Conservation (phyloP, 2,797 vertebrate species). For the Pelochelys cantorii region DNA sequence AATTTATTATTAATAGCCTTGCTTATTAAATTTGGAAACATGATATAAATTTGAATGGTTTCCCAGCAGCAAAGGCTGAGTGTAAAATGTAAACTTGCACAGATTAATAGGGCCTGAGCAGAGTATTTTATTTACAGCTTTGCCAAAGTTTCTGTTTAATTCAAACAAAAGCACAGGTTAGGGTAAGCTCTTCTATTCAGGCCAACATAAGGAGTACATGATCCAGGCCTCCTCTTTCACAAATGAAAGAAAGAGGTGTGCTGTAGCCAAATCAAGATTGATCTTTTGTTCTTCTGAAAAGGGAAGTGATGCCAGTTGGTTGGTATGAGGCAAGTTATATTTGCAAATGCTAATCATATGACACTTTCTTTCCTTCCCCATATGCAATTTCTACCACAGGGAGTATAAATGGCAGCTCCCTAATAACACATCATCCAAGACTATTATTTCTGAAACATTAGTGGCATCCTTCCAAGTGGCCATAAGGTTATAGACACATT, state of each 20-base stretch:
- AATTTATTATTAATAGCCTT: not conserved
- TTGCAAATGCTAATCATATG: conserved; percentile 31
- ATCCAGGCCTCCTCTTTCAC: not conserved
- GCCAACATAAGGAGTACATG: not conserved
- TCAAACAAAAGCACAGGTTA: not conserved
- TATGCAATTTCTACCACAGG: conserved; percentile 28
- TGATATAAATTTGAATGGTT: not conserved
- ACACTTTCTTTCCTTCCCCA: conserved; percentile 45
- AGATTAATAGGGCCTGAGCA: not conserved
- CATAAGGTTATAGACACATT: conserved; percentile 39
- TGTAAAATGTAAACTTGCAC: not conserved
- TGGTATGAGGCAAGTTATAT: conserved; percentile 21
- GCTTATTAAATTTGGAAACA: not conserved
- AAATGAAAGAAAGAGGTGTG: not conserved
- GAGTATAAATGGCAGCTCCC: conserved; percentile 23
- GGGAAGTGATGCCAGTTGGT: conserved; percentile 39
- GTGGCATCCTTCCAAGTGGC: conserved; percentile 35
- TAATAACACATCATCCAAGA: conserved; percentile 18
- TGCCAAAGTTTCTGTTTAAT: not conserved
- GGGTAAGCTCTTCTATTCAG: conserved; percentile 3
- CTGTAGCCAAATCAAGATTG: not conserved
- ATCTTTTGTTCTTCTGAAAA: conserved; percentile 36
- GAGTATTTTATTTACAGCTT: not conserved
- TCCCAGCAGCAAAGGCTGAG: not conserved
- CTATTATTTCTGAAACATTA: conserved; percentile 34